Evolutionary conservation across 2,888 invertebrate genomes (phyloP).

Genomic region (Drosophila rellima): DNA sequence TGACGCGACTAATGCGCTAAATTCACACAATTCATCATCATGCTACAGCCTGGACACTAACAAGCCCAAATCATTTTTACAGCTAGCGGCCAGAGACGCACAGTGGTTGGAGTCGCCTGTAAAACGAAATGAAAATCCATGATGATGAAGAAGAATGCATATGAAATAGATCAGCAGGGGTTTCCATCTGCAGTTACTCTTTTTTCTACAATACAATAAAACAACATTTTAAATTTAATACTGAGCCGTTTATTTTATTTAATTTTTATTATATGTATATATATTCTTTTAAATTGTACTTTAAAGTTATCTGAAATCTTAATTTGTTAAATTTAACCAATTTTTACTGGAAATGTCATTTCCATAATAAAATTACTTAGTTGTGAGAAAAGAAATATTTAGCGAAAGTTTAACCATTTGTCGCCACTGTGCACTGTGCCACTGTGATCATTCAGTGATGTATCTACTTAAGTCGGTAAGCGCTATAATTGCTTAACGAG

Average conservation of each 20-base stretch:
- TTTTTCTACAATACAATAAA: neutral
- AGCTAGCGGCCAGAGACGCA: slow-evolving; percentile 43
- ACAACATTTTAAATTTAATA: neutral
- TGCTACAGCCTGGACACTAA: slow-evolving; percentile 78
- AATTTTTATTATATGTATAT: no score
- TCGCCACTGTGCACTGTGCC: slow-evolving; percentile 44
- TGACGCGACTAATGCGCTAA: slow-evolving; percentile 83
- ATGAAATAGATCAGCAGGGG: no score
- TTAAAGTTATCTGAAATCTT: no score
- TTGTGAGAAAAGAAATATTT: neutral
- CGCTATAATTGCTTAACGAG: slow-evolving; percentile 78
- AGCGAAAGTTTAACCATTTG: neutral
- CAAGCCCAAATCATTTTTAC: slow-evolving; percentile 83
- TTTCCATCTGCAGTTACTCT: no score
- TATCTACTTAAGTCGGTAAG: slow-evolving; percentile 55
- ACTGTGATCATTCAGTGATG: slow-evolving; percentile 23
- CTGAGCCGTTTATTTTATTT: no score
- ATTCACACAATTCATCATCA: slow-evolving; percentile 85
- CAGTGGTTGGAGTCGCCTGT: slow-evolving; percentile 30
- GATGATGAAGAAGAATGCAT: neutral
- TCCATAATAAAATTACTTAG: no score
- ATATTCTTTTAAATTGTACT: no score
- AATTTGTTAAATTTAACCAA: no score
- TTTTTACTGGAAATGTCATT: no score
- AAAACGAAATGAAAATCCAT: neutral